These are phyloP conservation scores for Caenorhabditis angaria DNA, from an alignment of 2,888 invertebrate genomes.

Conservation along the genomic window DNA sequence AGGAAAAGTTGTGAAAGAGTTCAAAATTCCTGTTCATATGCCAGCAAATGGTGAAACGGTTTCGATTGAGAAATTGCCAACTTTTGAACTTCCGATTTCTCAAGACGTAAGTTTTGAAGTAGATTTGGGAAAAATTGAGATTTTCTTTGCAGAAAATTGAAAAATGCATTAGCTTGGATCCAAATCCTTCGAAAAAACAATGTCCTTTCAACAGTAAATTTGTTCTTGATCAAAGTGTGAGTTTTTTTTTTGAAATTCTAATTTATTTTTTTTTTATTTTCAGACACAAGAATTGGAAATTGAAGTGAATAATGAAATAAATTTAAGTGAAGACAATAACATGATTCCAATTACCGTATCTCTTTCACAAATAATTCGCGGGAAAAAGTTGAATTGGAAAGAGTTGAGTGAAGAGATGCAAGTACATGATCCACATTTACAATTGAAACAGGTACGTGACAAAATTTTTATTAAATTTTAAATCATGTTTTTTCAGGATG, in stretches of 20 bases:
- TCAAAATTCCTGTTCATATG: constrained; percentile 67
- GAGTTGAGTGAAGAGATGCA: constrained; percentile 36
- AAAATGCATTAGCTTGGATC: constrained; percentile 46
- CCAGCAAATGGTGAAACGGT: constrained; percentile 98
- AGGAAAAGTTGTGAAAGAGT: constrained; percentile 84
- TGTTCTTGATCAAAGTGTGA: constrained; percentile 49
- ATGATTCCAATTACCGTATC: neutral
- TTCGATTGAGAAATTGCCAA: constrained; percentile 77
- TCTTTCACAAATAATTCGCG: constrained; percentile 1
- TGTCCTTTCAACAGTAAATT: constrained; percentile 66
- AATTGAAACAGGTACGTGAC: constrained; percentile 52
- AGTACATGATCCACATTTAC: constrained; percentile 57
- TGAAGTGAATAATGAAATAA: neutral
- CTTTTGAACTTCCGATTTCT: constrained; percentile 51
- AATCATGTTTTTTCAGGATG: constrained; percentile 50
- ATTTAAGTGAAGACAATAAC: neutral
- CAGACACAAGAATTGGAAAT: neutral
- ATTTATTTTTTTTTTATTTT: constrained; percentile 1
- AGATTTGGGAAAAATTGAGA: neutral
- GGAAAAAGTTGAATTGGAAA: constrained; percentile 50
- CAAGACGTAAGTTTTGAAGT: constrained; percentile 17
- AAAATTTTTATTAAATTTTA: neutral
- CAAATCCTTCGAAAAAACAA: constrained; percentile 58
- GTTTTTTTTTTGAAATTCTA: neutral
- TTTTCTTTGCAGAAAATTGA: constrained; percentile 34